Percentiles rank a stretch among this genome's conserved stretches.
Evolutionary conservation across 2,797 vertebrate genomes (phyloP).

Genomic region (Corythornis leucogaster): DNA sequence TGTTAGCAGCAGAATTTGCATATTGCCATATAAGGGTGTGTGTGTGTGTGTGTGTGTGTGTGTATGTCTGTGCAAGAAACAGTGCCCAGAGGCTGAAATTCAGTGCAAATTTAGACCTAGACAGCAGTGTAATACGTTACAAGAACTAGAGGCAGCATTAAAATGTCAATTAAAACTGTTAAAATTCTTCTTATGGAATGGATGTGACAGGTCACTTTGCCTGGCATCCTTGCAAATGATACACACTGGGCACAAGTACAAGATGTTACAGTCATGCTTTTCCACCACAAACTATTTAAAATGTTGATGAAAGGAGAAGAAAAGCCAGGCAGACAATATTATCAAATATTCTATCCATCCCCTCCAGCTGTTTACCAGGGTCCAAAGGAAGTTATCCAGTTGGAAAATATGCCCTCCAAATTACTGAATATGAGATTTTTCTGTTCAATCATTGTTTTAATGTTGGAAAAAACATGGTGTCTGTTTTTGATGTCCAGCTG

Average conservation of each 20-base stretch:
- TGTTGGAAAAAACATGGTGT: background rate
- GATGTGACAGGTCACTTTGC: background rate
- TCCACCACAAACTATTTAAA: background rate
- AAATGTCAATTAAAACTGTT: background rate
- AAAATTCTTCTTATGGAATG: background rate
- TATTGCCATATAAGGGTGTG: background rate
- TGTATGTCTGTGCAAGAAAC: background rate
- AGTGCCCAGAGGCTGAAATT: background rate
- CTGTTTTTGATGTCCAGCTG: background rate
- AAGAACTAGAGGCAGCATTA: background rate
- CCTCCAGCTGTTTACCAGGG: conserved; percentile 29
- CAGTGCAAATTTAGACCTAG: background rate
- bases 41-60: no score
- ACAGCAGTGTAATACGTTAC: accelerated
- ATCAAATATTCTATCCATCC: background rate
- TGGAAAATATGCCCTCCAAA: conserved; percentile 9
- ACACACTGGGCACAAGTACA: background rate
- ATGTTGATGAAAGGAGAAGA: conserved; percentile 11
- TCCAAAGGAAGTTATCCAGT: background rate
- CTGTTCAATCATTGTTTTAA: conserved; percentile 1
- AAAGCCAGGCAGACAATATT: background rate
- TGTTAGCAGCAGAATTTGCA: background rate
- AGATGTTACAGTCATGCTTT: background rate
- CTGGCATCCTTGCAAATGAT: background rate
- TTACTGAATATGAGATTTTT: background rate